Evolutionary conservation across 2,888 invertebrate genomes (phyloP), one percentile per base, ranked within the genome.

Genomic region (Yponomeuta malinellus): DNA sequence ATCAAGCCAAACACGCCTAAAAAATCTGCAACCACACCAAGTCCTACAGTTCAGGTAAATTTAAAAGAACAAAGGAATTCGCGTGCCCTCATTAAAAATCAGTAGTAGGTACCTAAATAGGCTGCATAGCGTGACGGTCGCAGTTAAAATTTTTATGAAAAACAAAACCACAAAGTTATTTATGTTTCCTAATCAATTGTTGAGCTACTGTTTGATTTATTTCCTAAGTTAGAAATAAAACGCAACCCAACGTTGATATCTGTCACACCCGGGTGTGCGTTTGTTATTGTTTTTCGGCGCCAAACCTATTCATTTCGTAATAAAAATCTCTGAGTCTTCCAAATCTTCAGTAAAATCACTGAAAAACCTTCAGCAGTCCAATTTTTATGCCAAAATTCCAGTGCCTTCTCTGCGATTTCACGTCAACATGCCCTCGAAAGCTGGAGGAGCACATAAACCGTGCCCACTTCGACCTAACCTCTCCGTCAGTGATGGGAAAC

Each of bases 391-490:
- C 10, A 48, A 69, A 31, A 68, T 90, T 92, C 33, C 88, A 95
- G 90, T 97, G 97, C 85, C 95, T 96, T 68, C 93, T 97, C 85
- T 97, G 97, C 86, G 95, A 95, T 78, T 96, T 95, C 80, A 94
- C 93, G 73, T 96, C 96, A 80, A 94, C 94, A 82, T 95, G 95
- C 86, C 95, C 96, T 1, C 90, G 93, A 73, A 94, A 95, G 78
- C 88, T 97, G 74, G 96, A 97, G 81, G 96, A 96, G 83, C 97
- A 97, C 84, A 95, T 97, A 81, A 97, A 97, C 84, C 93, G 96
- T 70, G 95, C 95, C 74, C 97, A 97, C 85, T 96, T 97, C 87
- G 96, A 96, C 85, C 90, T 96, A 65, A 96, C 95, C 9, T 96
- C 96, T 67, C 96, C 96, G 12, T 95, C 95, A 73, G 86, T 95